A percentile compares a stretch with the other conserved stretches of the same genome.
These are phyloP conservation scores for Athetis lepigone DNA, from an alignment of 2,888 invertebrate genomes.

Conservation along the genomic window DNA sequence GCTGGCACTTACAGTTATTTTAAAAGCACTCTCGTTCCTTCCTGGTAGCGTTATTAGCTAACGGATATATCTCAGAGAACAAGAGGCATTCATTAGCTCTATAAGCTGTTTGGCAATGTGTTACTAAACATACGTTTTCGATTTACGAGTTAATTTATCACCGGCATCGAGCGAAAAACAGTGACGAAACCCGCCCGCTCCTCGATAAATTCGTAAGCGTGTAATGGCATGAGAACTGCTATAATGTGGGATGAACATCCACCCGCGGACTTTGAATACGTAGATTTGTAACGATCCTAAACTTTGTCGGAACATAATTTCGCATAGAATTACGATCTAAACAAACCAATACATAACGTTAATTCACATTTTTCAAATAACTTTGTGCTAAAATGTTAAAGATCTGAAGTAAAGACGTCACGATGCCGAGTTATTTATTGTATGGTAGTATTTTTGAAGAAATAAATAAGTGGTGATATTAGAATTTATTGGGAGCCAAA, in stretches of 20 bases:
- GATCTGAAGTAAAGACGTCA: constrained; percentile 28
- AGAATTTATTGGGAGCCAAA: constrained; percentile 15
- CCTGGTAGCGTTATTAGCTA: constrained; percentile 26
- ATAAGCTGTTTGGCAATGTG: constrained; percentile 27
- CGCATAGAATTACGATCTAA: constrained; percentile 30
- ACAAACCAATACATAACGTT: constrained; percentile 35
- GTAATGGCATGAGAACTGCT: constrained; percentile 25
- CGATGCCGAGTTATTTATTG: constrained; percentile 13
- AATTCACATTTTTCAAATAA: constrained; percentile 36
- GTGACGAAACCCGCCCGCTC: constrained; percentile 43
- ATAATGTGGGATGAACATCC: constrained; percentile 18
- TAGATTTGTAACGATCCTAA: constrained; percentile 3
- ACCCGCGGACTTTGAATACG: not conserved
- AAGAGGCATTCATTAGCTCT: constrained; percentile 47
- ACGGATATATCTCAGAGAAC: constrained; percentile 31
- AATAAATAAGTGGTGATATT: constrained; percentile 11
- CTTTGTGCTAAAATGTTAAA: constrained; percentile 21
- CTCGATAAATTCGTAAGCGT: constrained; percentile 42
- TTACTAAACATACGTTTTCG: constrained; percentile 37
- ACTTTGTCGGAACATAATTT: constrained; percentile 21
- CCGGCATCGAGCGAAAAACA: constrained; percentile 30
- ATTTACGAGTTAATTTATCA: constrained; percentile 55
- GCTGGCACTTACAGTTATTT: constrained; percentile 34
- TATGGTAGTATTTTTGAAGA: constrained; percentile 12
- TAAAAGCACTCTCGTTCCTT: constrained; percentile 31